Conservation (phyloP, 2,113 vertebrate genomes). For the Mohoua ochrocephala region DNA sequence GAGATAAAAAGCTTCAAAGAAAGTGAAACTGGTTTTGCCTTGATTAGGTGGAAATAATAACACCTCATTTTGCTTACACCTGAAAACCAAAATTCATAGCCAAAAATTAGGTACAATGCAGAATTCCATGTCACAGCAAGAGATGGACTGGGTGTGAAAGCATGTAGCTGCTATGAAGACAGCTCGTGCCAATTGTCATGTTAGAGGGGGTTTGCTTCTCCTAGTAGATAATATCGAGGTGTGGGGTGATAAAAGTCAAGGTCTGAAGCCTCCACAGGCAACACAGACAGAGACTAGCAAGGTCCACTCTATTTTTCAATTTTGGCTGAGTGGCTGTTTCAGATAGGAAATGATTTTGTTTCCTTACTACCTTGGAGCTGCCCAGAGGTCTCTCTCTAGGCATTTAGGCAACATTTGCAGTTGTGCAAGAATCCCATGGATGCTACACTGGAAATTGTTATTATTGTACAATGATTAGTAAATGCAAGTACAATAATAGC, state of each 20-base stretch:
- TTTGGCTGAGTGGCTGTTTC: neutral
- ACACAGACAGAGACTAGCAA: rapidly evolving
- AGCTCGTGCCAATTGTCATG: rapidly evolving
- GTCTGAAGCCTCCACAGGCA: neutral
- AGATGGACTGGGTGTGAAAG: neutral
- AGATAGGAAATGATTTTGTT: neutral
- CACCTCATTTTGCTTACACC: neutral
- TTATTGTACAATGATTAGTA: neutral
- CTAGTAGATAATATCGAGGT: rapidly evolving
- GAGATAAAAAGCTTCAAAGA: constrained; percentile 65
- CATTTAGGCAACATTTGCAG: neutral
- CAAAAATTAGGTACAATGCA: neutral
- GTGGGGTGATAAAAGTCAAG: neutral
- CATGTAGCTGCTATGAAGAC: rapidly evolving
- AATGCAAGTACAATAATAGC: neutral
- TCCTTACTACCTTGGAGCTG: neutral
- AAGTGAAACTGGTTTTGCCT: constrained; percentile 32
- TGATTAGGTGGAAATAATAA: constrained; percentile 31
- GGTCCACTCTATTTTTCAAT: neutral
- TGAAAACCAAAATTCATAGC: neutral
- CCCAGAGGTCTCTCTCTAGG: neutral
- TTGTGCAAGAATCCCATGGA: neutral
- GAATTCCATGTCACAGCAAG: neutral
- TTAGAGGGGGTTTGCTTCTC: neutral
- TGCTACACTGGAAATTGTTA: neutral